These are phyloP conservation scores for Ianthella basta DNA, from an alignment of 37 sponge, comb jelly and placozoan genomes.

Conservation along the genomic window DNA sequence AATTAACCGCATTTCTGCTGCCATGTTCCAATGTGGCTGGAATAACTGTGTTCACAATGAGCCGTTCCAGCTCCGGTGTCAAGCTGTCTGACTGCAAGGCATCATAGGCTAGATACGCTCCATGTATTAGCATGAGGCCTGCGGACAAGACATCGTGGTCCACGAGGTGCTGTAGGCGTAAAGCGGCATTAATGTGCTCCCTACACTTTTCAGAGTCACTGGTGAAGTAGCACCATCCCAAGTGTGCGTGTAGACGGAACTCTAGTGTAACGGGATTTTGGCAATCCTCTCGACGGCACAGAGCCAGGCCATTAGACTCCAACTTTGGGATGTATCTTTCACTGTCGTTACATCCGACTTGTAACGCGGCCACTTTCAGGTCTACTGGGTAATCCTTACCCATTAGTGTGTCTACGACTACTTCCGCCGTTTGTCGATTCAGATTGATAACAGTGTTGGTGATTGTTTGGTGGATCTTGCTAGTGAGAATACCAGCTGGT, in stretches of 20 bases:
- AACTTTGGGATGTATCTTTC: background rate
- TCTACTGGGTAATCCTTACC: background rate
- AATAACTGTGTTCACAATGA: no score
- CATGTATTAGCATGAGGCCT: no score
- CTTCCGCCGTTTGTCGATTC: background rate
- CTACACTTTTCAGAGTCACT: background rate
- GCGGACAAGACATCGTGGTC: no score
- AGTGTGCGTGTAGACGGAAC: background rate
- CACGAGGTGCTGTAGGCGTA: background rate
- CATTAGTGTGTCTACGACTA: background rate
- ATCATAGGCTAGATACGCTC: no score
- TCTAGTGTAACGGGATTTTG: background rate
- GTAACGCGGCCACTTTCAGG: background rate
- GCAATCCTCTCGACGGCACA: slow-evolving; percentile 3
- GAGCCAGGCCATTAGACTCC: background rate
- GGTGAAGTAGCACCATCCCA: slow-evolving; percentile 22
- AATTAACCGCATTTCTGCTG: background rate
- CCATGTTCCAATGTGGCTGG: background rate
- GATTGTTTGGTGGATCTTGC: background rate
- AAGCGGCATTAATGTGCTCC: background rate
- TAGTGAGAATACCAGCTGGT: background rate
- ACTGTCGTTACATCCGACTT: background rate
- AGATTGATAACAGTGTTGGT: background rate
- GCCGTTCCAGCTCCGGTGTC: background rate
- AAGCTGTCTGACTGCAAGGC: background rate